Percentiles rank a stretch among this genome's conserved stretches.
Conservation (phyloP, 2,113 vertebrate genomes). For the Astatotilapia flaviijosephi region DNA sequence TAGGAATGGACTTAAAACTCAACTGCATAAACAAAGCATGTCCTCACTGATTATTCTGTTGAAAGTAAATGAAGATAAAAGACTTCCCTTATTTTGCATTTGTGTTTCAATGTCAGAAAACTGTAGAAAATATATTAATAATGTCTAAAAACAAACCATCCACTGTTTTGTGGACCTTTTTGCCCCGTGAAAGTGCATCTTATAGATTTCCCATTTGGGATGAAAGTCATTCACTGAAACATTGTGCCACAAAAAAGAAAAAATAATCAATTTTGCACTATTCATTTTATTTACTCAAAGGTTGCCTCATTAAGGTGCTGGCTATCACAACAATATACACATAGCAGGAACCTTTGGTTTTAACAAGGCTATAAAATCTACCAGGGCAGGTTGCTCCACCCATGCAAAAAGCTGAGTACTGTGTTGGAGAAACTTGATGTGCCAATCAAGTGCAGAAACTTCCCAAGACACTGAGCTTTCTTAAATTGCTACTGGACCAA, state of each 20-base stretch:
- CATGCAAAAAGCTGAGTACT: not conserved
- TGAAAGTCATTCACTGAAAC: not conserved
- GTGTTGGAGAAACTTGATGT: not conserved
- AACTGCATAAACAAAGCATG: not conserved
- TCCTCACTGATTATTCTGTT: not conserved
- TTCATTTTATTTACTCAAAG: not conserved
- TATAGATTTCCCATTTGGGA: not conserved
- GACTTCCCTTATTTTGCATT: not conserved
- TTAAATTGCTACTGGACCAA: not conserved
- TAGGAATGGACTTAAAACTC: not conserved
- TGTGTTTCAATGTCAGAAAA: not conserved
- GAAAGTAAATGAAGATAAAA: not conserved
- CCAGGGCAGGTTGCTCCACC: not conserved
- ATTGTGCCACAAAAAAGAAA: not conserved
- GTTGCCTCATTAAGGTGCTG: not conserved
- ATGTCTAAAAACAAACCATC: not conserved
- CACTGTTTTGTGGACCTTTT: not conserved
- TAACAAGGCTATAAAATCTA: not conserved
- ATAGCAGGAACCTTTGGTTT: not conserved
- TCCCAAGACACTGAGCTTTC: not conserved
- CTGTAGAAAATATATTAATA: not conserved
- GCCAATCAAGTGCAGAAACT: not conserved
- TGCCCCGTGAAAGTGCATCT: not conserved
- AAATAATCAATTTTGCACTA: not conserved
- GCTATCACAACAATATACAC: not conserved